A percentile compares a stretch with the other conserved stretches of the same genome.
These are phyloP conservation scores for Lophotis ruficrista DNA, from an alignment of 2,113 vertebrate species.

Conservation along the genomic window DNA sequence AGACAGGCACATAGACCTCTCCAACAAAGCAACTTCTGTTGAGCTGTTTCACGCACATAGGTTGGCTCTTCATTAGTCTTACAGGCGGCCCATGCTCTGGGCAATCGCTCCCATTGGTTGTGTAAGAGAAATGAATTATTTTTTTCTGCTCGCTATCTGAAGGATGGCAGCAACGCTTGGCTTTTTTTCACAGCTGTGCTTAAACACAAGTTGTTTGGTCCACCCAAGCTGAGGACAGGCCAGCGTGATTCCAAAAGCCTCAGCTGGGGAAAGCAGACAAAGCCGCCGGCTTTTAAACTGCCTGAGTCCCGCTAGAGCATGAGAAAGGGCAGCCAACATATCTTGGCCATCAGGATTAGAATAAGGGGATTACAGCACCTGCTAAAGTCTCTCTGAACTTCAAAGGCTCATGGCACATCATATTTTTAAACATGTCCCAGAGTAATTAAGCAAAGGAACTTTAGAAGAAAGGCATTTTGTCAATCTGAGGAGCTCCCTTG, in stretches of 20 bases:
- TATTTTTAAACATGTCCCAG: background rate
- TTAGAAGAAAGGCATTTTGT: slow-evolving; percentile 24
- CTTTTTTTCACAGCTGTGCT: background rate
- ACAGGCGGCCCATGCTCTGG: background rate
- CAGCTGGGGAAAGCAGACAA: background rate
- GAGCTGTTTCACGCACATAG: background rate
- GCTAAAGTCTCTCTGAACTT: slow-evolving; percentile 45
- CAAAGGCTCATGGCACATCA: background rate
- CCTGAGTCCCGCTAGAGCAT: background rate
- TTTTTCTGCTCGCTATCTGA: background rate
- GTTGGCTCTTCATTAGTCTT: background rate
- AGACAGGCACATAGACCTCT: background rate
- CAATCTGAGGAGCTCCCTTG: background rate
- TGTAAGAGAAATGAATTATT: background rate
- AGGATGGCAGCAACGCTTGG: background rate
- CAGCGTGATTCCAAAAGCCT: background rate
- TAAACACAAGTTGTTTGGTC: background rate
- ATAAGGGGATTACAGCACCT: slow-evolving; percentile 55
- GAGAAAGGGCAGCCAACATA: background rate
- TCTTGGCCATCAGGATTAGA: slow-evolving; percentile 50
- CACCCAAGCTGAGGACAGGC: background rate
- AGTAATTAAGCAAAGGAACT: slow-evolving; percentile 52
- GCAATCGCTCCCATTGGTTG: background rate
- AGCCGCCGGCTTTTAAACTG: background rate
- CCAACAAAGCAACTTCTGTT: background rate